Percentiles rank a stretch among this genome's conserved stretches.
Conservation (phyloP, 2,113 vertebrate species). For the Mellivora capensis region DNA sequence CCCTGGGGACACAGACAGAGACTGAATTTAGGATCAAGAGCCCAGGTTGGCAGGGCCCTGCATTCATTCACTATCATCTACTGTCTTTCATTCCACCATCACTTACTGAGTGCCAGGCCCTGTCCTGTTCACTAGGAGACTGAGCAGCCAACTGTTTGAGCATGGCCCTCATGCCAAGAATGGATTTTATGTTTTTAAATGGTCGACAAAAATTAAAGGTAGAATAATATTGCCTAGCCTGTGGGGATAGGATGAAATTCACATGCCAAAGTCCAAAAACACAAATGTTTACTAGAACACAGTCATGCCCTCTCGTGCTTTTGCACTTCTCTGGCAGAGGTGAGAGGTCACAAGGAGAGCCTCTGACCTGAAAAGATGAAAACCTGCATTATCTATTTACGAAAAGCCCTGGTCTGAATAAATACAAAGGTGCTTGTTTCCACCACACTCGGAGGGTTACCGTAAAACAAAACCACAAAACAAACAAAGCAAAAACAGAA, state of each 20-base stretch:
- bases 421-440: not conserved
- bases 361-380: not conserved
- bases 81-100: not conserved
- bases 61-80: not conserved
- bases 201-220: not conserved
- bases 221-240: not conserved
- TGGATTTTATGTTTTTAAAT: not conserved
- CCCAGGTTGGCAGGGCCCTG: not conserved
- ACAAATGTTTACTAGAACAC: not conserved
- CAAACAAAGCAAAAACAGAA: not conserved
- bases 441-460: too few species aligned
- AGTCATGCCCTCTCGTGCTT: too few species aligned
- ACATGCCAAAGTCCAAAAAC: not conserved
- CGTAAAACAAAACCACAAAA: not conserved
- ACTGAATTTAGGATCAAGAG: not conserved
- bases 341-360: not conserved
- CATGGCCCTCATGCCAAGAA: not conserved
- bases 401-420: not conserved
- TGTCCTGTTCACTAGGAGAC: not conserved
- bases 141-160: not conserved
- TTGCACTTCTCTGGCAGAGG: not conserved
- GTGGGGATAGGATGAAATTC: not conserved
- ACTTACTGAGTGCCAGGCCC: not conserved
- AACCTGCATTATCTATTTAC: not conserved
- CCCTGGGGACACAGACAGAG: slow-evolving; percentile 66